Evolutionary conservation across 1,140 invertebrate species (phyloP), one percentile per base, ranked within the genome.

Genomic region (Plectrocnemia conspersa): DNA sequence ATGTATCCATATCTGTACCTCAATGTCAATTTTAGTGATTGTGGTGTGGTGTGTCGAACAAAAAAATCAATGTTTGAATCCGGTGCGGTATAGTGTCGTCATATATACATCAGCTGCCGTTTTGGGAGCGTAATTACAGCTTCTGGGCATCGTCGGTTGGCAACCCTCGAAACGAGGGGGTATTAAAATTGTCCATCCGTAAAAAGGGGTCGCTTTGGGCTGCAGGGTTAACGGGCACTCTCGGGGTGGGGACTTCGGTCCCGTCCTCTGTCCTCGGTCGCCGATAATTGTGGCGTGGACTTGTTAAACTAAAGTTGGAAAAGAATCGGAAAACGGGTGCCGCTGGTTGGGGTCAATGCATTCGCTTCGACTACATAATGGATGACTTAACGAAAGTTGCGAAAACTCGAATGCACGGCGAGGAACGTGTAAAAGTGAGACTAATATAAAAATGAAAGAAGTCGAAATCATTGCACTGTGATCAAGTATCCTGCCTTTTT

Each of bases 111-210:
- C 46, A 48, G 27, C 46, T 24, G 46, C 7, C 18, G 42, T 45
- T 42, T 45, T 45, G 19, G 42, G 21, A 45, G 18, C 46, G 29
- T 48, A 48, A 48, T 48, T 48, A 48, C 46, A 22, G 46, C 22
- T 32, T 15, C 29, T n/a, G 46, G 24, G 42, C 42, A 11, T n/a
- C n/a, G 10, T 23, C 18, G 11, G 22, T 3, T n/a, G 21, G 18
- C 22, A 22, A 2, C 42, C 19, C 42, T 2, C 40, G 19, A 22
- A 48, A 35, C 29, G 15, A 24, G 46, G 47, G 27, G 47, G 33
- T 50, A 50, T 50, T 50, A 50, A 50, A 50, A 50, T 50, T 50
- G 47, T 50, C 47, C 47, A 35, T 36, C 47, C 47, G 47, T 50
- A 50, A 50, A 50, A 50, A 50, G 47, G 33, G 47, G 47, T 50